Evolutionary conservation across 2,888 invertebrate species (phyloP).

Genomic region (Molorchus minor): DNA sequence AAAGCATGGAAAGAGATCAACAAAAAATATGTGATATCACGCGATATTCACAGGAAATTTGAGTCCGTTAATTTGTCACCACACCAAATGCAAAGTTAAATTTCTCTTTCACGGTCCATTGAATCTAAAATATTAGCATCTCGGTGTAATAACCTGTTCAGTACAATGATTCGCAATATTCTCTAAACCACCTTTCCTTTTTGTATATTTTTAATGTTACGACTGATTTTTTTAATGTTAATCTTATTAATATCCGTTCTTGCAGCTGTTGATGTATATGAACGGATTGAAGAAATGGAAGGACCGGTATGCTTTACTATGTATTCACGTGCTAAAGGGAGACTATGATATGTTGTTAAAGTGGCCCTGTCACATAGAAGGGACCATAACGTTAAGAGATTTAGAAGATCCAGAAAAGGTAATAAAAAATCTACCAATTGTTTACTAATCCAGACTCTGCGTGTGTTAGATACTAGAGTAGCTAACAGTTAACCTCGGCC

Average conservation of each 20-base stretch:
- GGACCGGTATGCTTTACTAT: slow-evolving; percentile 76
- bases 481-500: too few relatives aligned
- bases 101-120: slow-evolving; percentile 7
- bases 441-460: too few relatives aligned
- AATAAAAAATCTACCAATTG: too few relatives aligned
- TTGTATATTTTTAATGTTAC: too few relatives aligned
- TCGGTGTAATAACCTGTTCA: neutral
- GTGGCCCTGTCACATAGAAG: slow-evolving; percentile 77
- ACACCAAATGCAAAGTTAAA: neutral
- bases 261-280: slow-evolving; percentile 72
- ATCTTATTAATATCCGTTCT: slow-evolving; percentile 27
- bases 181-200: too few relatives aligned
- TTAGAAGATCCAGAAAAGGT: slow-evolving; percentile 57
- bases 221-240: too few relatives aligned
- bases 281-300: slow-evolving; percentile 83
- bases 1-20: too few relatives aligned
- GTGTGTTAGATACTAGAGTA: too few relatives aligned
- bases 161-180: too few relatives aligned
- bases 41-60: too few relatives aligned
- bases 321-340: slow-evolving; percentile 73
- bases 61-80: too few relatives aligned
- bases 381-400: slow-evolving; percentile 73
- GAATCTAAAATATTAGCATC: neutral
- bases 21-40: too few relatives aligned
- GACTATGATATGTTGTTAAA: slow-evolving; percentile 75